phyloP scores from a whole-genome alignment of 2,797 vertebrate species.

The Anas acuta region DNA sequence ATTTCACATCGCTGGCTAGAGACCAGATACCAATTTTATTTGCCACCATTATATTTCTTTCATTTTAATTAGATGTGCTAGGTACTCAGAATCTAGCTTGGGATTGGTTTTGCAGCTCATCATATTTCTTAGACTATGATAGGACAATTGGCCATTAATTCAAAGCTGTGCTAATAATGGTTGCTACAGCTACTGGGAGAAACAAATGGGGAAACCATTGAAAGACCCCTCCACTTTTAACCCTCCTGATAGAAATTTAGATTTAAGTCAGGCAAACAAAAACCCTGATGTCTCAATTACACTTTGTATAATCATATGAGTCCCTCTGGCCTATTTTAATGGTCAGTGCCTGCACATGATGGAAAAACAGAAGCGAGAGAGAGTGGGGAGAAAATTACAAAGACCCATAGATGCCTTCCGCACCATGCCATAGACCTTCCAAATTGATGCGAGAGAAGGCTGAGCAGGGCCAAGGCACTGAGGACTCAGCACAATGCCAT shows the following conservation, averaged over 20 bases:
- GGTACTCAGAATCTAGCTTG: slow-evolving; percentile 21
- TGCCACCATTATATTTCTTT: slow-evolving; percentile 7
- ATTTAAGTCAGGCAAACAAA: slow-evolving; percentile 3
- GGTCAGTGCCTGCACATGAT: neutral
- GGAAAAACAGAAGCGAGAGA: neutral
- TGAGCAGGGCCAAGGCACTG: too few species aligned
- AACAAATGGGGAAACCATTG: slow-evolving; percentile 29
- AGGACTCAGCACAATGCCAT: neutral
- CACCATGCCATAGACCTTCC: neutral
- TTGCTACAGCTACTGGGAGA: neutral
- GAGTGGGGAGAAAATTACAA: neutral
- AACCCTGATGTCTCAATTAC: neutral
- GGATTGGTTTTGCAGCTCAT: slow-evolving; percentile 27
- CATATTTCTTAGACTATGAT: slow-evolving; percentile 48
- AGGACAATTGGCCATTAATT: slow-evolving; percentile 45
- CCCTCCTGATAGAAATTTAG: slow-evolving; percentile 7
- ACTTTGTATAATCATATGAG: neutral
- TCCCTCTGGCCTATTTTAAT: neutral
- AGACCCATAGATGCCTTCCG: neutral
- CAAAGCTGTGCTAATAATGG: slow-evolving; percentile 27
- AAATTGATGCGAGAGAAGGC: neutral
- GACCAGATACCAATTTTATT: slow-evolving; percentile 34
- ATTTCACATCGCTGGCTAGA: slow-evolving; percentile 11
- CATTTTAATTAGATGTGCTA: slow-evolving; percentile 42
- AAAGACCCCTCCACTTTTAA: slow-evolving; percentile 33